Evolutionary conservation across 2,888 invertebrate species (phyloP).

Genomic region (Odontothrips loti): DNA sequence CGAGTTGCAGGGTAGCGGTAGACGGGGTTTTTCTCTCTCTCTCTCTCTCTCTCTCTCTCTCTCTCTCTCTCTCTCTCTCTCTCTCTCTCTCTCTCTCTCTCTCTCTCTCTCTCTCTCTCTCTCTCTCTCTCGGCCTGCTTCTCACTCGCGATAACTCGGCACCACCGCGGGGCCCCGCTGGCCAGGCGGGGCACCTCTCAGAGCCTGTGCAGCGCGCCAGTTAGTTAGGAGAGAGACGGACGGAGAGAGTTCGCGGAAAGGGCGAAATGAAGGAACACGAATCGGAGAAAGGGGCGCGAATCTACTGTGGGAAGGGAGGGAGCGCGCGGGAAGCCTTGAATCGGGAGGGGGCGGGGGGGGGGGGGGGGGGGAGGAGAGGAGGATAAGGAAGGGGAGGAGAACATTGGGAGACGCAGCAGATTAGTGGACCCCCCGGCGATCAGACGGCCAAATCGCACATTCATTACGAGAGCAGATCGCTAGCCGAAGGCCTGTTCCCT

Average conservation of each 20-base stretch:
- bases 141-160: no score
- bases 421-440: neutral
- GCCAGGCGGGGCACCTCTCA: neutral
- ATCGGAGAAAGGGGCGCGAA: no score
- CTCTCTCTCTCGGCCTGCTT: no score
- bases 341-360: no score
- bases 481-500: neutral
- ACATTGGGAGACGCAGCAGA: neutral
- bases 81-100: no score
- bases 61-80: no score
- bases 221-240: neutral
- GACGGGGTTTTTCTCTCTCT: neutral
- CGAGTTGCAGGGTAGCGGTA: no score
- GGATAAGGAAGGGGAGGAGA: neutral
- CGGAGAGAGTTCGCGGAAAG: neutral
- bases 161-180: neutral
- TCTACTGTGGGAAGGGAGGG: neutral
- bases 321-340: neutral
- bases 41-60: neutral
- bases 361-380: neutral
- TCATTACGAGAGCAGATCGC: neutral
- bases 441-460: slow-evolving; percentile 5
- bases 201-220: neutral
- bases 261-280: neutral
- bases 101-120: no score